Evolutionary conservation across 2,888 invertebrate genomes (phyloP).

Genomic region (Cheilosia vulpina): DNA sequence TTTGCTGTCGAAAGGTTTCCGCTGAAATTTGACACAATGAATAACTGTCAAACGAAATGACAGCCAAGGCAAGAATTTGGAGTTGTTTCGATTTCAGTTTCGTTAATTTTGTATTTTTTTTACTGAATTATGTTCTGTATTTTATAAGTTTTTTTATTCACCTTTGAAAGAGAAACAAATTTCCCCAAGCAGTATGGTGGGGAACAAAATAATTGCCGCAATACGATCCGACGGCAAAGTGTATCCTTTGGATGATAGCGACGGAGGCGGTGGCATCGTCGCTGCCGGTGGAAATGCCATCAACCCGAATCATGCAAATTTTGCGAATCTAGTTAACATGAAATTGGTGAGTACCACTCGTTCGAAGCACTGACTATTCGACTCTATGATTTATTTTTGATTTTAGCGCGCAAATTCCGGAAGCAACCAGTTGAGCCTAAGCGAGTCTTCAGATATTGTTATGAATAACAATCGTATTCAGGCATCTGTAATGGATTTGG

Average conservation of each 20-base stretch:
- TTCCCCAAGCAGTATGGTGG: constrained; percentile 44
- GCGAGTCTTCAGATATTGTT: constrained; percentile 37
- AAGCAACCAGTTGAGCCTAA: constrained; percentile 21
- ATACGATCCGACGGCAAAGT: constrained; percentile 81
- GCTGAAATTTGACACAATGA: constrained; percentile 55
- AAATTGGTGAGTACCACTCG: constrained; percentile 36
- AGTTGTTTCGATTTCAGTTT: constrained; percentile 67
- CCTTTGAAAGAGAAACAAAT: not conserved
- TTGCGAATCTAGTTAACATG: constrained; percentile 39
- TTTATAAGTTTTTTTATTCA: constrained; percentile 5
- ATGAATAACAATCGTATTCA: constrained; percentile 62
- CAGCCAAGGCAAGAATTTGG: constrained; percentile 38
- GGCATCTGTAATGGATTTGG: constrained; percentile 88
- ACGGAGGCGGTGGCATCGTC: not conserved
- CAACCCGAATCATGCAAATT: constrained; percentile 39
- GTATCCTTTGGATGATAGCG: constrained; percentile 78
- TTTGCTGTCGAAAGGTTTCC: constrained; percentile 55
- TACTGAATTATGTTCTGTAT: constrained; percentile 52
- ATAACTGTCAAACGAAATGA: constrained; percentile 62
- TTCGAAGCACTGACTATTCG: too few relatives aligned
- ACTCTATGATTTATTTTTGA: not conserved
- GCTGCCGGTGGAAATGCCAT: constrained; percentile 42
- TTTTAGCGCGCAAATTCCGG: constrained; percentile 46
- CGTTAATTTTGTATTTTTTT: constrained; percentile 69
- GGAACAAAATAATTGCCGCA: constrained; percentile 81